A percentile compares a stretch with the other conserved stretches of the same genome.
These are phyloP conservation scores for Illadopsis cleaveri DNA, from an alignment of 2,113 vertebrate genomes.

Conservation along the genomic window DNA sequence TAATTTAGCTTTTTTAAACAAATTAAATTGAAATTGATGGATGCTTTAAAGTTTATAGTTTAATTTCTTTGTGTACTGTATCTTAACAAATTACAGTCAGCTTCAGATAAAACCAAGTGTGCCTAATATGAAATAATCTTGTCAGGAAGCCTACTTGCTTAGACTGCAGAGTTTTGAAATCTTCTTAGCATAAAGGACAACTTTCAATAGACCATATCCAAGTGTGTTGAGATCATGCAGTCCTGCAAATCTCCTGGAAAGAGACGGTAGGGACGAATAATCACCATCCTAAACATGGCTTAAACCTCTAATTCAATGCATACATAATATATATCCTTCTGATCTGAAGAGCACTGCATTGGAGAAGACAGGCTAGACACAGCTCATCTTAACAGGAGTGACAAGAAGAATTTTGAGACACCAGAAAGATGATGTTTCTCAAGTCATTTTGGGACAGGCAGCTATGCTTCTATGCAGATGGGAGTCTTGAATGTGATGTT, in stretches of 20 bases:
- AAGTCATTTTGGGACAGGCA: background rate
- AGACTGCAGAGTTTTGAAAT: constrained; percentile 22
- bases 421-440: background rate
- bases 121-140: constrained; percentile 21
- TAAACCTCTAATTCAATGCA: constrained; percentile 14
- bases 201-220: background rate
- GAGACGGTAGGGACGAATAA: background rate
- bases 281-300: background rate
- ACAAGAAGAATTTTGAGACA: background rate
- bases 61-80: constrained; percentile 41
- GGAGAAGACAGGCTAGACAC: background rate
- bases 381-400: background rate
- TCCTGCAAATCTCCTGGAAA: background rate
- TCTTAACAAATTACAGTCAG: constrained; percentile 32
- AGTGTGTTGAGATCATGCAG: background rate
- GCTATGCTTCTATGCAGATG: background rate
- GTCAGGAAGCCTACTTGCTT: constrained; percentile 9
- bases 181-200: constrained; percentile 16
- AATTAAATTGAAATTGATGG: constrained; percentile 61
- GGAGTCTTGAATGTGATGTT: background rate
- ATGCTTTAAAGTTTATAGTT: constrained; percentile 33
- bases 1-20: constrained; percentile 64
- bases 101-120: constrained; percentile 7
- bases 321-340: background rate
- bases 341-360: background rate